phyloP scores from a whole-genome alignment of 2,888 invertebrate species.

The Cantharis lateralis region DNA sequence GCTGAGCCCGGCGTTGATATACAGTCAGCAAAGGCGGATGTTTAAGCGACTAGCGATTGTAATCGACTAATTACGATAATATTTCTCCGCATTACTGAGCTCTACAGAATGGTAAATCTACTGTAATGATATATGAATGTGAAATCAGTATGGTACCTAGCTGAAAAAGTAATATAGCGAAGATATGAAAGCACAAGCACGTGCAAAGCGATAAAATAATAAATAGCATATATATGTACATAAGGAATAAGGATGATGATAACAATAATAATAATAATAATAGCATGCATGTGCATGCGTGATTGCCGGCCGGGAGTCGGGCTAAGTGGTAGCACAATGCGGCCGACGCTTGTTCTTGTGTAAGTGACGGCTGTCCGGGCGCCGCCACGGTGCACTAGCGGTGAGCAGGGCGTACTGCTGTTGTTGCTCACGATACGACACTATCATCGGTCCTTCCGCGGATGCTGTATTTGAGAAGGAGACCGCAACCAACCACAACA shows the following conservation, averaged over 20 bases:
- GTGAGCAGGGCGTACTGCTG: slow-evolving; percentile 62
- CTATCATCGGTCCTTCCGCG: slow-evolving; percentile 72
- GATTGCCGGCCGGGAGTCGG: slow-evolving; percentile 57
- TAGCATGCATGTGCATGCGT: slow-evolving; percentile 52
- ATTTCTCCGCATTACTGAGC: slow-evolving; percentile 34
- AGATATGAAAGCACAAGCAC: slow-evolving; percentile 47
- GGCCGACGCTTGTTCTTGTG: slow-evolving; percentile 44
- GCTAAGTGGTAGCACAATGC: slow-evolving; percentile 43
- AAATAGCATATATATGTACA: slow-evolving; percentile 14
- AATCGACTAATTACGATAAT: slow-evolving; percentile 19
- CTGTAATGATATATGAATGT: slow-evolving; percentile 33
- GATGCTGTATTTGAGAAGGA: slow-evolving; percentile 84
- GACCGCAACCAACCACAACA: slow-evolving; percentile 63
- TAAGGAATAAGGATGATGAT: slow-evolving; percentile 6
- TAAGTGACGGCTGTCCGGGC: slow-evolving; percentile 58
- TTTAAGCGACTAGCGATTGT: slow-evolving; percentile 29
- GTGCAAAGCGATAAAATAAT: slow-evolving; percentile 43
- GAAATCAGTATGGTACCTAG: slow-evolving; percentile 33
- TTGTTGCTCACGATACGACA: slow-evolving; percentile 55
- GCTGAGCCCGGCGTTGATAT: slow-evolving; percentile 29
- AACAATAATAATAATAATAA: slow-evolving; percentile 7
- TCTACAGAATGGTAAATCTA: slow-evolving; percentile 39
- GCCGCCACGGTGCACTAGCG: slow-evolving; percentile 60
- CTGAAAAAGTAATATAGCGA: slow-evolving; percentile 30
- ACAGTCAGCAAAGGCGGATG: slow-evolving; percentile 33